phyloP scores from a whole-genome alignment of 2,888 invertebrate genomes.

The Ptychoptera contaminata region DNA sequence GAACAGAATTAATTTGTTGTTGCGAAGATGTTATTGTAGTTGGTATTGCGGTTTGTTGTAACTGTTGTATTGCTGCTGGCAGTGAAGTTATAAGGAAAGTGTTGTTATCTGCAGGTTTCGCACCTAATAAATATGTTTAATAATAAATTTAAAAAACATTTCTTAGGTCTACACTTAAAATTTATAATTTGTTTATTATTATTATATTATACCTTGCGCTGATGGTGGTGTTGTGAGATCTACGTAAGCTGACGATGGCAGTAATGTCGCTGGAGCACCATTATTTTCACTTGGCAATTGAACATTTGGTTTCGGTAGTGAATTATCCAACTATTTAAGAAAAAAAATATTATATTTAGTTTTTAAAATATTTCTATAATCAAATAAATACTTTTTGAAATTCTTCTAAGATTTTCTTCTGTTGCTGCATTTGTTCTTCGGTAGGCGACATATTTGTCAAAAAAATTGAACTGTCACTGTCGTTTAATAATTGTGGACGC shows the following conservation, averaged over 20 bases:
- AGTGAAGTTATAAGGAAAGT: slow-evolving; percentile 9
- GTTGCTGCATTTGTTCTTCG: slow-evolving; percentile 15
- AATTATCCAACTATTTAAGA: slow-evolving; percentile 9
- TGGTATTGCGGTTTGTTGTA: slow-evolving; percentile 7
- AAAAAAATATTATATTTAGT: neutral
- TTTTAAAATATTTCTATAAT: neutral
- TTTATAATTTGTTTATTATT: neutral
- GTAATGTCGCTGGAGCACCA: slow-evolving; percentile 11
- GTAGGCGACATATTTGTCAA: neutral
- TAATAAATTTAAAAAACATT: too few relatives aligned
- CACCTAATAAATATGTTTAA: slow-evolving; percentile 6
- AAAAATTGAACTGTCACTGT: slow-evolving; percentile 19
- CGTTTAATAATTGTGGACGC: slow-evolving; percentile 33
- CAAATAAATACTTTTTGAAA: slow-evolving; percentile 9
- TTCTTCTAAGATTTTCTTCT: slow-evolving; percentile 22
- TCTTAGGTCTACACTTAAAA: too few relatives aligned
- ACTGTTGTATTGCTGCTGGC: slow-evolving; percentile 10
- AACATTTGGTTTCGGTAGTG: slow-evolving; percentile 17
- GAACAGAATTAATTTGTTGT: slow-evolving; percentile 22
- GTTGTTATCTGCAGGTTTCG: slow-evolving; percentile 7
- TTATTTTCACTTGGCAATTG: slow-evolving; percentile 12
- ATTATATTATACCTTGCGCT: slow-evolving; percentile 11
- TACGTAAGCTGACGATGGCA: slow-evolving; percentile 13
- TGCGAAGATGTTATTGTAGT: slow-evolving; percentile 11
- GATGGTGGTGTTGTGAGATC: slow-evolving; percentile 13